These are phyloP conservation scores for Cossypha polioptera DNA, from an alignment of 2,797 vertebrate species.

Conservation along the genomic window DNA sequence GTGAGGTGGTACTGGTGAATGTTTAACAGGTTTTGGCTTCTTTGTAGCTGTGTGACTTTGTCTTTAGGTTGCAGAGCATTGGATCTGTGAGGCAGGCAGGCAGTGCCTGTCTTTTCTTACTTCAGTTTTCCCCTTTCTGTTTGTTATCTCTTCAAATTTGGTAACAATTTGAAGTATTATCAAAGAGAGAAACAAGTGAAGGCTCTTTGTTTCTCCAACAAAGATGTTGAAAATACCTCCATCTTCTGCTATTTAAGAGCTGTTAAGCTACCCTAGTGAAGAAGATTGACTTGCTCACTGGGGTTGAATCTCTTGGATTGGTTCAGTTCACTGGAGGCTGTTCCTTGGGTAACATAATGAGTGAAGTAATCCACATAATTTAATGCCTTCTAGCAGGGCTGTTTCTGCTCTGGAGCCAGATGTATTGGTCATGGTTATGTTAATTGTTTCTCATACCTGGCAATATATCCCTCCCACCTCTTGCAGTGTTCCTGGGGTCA, in stretches of 20 bases:
- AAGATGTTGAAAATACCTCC: neutral
- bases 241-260: neutral
- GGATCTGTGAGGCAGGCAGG: neutral
- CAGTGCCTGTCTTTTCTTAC: neutral
- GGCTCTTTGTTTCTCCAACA: neutral
- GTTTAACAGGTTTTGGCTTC: neutral
- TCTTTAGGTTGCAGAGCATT: neutral
- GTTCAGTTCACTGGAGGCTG: neutral
- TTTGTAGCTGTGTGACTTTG: neutral
- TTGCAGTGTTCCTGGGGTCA: neutral
- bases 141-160: neutral
- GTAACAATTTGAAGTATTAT: neutral
- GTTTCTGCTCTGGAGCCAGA: neutral
- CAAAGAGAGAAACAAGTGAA: neutral
- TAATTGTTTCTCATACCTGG: neutral
- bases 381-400: neutral
- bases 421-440: neutral
- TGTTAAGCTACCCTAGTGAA: neutral
- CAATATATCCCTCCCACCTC: accelerated
- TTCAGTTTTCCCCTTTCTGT: neutral
- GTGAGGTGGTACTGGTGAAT: neutral
- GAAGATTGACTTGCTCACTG: neutral
- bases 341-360: neutral
- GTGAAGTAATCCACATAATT: neutral
- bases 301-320: neutral